Evolutionary conservation across 2,888 invertebrate species (phyloP).

Genomic region (Plebejus anna): DNA sequence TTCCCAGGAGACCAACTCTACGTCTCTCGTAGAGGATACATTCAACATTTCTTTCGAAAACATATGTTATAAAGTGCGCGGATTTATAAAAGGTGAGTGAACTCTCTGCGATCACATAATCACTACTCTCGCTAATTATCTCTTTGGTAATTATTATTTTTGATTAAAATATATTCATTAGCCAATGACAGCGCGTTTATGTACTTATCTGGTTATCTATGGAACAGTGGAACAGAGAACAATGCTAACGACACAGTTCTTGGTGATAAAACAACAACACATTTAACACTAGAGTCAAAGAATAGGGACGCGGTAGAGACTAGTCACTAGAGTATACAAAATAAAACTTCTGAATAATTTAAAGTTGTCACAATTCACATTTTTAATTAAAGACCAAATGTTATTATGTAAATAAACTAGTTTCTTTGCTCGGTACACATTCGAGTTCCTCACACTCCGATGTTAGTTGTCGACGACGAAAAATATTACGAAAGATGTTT

Average conservation of each 20-base stretch:
- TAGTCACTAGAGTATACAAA: background rate
- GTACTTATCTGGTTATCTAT: slow-evolving; percentile 41
- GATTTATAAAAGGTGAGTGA: slow-evolving; percentile 73
- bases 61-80: slow-evolving; percentile 82
- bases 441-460: background rate
- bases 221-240: background rate
- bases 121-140: slow-evolving; percentile 32
- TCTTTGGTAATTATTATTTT: background rate
- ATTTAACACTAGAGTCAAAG: background rate
- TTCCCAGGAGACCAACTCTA: slow-evolving; percentile 63
- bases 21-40: slow-evolving; percentile 64
- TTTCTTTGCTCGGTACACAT: slow-evolving; percentile 8
- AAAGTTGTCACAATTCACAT: background rate
- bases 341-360: background rate
- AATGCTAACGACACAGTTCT: slow-evolving; percentile 34
- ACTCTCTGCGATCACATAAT: slow-evolving; percentile 33
- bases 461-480: background rate
- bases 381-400: background rate
- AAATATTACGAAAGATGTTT: background rate
- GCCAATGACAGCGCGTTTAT: slow-evolving; percentile 38
- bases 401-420: slow-evolving; percentile 14
- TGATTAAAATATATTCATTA: slow-evolving; percentile 35
- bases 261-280: slow-evolving; percentile 38
- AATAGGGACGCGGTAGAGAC: background rate
- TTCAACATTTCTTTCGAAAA: slow-evolving; percentile 84